Base-by-base conservation (phyloP, 2,888 invertebrate genomes). In the Elmis aenea region DNA sequence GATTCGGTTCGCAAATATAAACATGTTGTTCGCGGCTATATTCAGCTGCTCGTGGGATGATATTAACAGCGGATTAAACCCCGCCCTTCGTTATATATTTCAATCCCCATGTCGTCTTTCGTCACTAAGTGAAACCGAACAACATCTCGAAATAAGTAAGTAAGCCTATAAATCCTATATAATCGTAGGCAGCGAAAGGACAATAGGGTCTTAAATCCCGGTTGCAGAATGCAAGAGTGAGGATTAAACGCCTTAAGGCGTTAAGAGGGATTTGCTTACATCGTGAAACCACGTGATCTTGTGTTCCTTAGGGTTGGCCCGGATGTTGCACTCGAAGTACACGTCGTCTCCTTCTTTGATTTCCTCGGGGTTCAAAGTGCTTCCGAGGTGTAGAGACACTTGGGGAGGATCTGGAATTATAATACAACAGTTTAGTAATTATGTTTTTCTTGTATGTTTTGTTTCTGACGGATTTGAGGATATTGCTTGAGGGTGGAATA, bases 331-430 rank as follows among this genome's bases (percentile, higher is more conserved):
- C 66, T 85, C 85, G 61, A 85, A 85, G 67, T 85, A 85, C 33
- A 84, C 84, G 62, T 85, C 85, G 59, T 83, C 85, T 45, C 83
- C 84, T 67, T 85, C 84, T 61, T 85, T 85, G 56, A 85, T 85
- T 61, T 83, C 80, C 54, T 82, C 79, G 25, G 84, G 79, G 54
- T 83, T 82, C 50, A 85, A 70, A 25, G 83, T 84, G 57, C 79
- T 83, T 48, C 85, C 85, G 52, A 85, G 71, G 54, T 79, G 77
- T 48, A 85, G 71, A 41, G 74, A 73, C 50, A 85, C 82, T 67
- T 79, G 77, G 10, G 85, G 85, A 41, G 82, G 77, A 73, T 84
- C 85, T 85, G 71, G 38, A 71, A 72, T 48, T 48, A 51, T 50
- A 42, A 46, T 45, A 40, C 27, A 35, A 34, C 25, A 6, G 18